Evolutionary conservation across 2,113 vertebrate genomes (phyloP).

Genomic region (Bos taurus): ARS-UCD2.0 NC_037331.1:90055001-90055500

Average conservation of each 20-base stretch:
- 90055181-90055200: neutral
- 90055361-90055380: fast-evolving
- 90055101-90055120: neutral
- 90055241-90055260: neutral
- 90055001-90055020: neutral
- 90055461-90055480: neutral
- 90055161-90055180: neutral
- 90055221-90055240: neutral
- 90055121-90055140: neutral
- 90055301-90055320: neutral
- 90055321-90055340: neutral
- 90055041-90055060: fast-evolving
- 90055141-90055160: neutral
- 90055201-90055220: neutral
- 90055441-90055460: neutral
- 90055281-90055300: neutral
- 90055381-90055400: neutral
- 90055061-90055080: neutral
- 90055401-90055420: neutral
- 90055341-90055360: neutral
- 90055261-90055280: neutral
- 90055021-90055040: neutral
- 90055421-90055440: neutral
- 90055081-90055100: neutral
- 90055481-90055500: neutral